phyloP scores from a whole-genome alignment of 2,888 invertebrate species.

The Pseudococcus viburni region DNA sequence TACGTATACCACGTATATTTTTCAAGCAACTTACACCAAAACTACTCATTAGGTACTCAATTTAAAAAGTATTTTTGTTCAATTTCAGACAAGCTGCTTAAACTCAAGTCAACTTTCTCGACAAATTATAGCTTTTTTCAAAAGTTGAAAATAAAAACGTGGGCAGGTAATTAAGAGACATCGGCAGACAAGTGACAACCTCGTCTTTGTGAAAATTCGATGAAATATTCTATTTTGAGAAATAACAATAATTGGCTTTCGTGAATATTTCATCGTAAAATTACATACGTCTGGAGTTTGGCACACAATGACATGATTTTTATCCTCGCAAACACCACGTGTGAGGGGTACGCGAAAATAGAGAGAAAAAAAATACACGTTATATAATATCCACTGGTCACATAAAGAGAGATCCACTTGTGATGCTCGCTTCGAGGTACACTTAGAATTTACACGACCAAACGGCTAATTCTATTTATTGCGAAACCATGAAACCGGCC shows the following conservation, averaged over 20 bases:
- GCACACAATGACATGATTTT: not conserved
- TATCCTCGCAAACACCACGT: not conserved
- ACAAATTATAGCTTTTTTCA: not conserved
- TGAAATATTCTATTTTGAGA: not conserved
- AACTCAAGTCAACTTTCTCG: not conserved
- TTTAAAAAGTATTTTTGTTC: not conserved
- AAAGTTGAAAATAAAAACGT: not conserved
- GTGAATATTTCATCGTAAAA: not conserved
- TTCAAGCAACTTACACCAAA: not conserved
- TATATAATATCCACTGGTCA: not conserved
- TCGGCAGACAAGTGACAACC: not conserved
- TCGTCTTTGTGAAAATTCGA: not conserved
- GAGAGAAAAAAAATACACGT: not conserved
- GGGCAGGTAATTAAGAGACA: not conserved
- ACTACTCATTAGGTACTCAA: not conserved
- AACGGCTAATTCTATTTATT: constrained; percentile 36
- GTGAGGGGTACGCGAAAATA: not conserved
- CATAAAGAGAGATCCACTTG: constrained; percentile 2
- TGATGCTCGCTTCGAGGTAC: constrained; percentile 12
- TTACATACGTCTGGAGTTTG: not conserved
- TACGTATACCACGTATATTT: not conserved
- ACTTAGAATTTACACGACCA: constrained; percentile 12
- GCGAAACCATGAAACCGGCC: constrained; percentile 25
- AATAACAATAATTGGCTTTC: not conserved
- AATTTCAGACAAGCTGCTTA: not conserved